These are phyloP conservation scores for Phalacrocorax pelagicus DNA, from an alignment of 2,113 vertebrate species.

Conservation along the genomic window DNA sequence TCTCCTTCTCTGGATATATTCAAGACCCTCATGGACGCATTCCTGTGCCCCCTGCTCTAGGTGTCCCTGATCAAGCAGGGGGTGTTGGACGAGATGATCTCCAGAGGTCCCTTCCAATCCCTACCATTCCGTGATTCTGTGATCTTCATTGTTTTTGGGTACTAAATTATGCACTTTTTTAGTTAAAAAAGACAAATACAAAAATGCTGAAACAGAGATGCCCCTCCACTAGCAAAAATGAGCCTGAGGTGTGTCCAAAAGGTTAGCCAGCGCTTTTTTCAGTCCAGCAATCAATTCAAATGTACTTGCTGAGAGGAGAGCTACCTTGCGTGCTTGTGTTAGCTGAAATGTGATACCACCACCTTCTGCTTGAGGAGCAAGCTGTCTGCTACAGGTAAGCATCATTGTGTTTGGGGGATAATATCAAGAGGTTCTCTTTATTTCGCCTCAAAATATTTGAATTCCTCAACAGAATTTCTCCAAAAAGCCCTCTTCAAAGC, in stretches of 20 bases:
- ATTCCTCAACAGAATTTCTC: background rate
- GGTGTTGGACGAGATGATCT: too few species aligned
- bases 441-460: background rate
- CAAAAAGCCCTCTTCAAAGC: background rate
- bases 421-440: accelerated
- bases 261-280: background rate
- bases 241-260: background rate
- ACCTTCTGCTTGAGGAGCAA: background rate
- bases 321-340: background rate
- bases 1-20: too few species aligned
- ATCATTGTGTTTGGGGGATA: background rate
- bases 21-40: too few species aligned
- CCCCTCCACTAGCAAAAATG: background rate
- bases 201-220: background rate
- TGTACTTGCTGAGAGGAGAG: background rate
- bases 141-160: background rate
- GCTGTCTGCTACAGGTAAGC: background rate
- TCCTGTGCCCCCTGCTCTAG: too few species aligned
- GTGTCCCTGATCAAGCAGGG: too few species aligned
- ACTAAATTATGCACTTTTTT: background rate
- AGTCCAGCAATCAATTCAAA: background rate
- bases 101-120: too few species aligned
- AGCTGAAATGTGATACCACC: background rate
- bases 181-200: background rate
- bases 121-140: too few species aligned